Evolutionary conservation across 1,140 invertebrate species (phyloP), one percentile per base, ranked within the genome.

Genomic region (Drosophila auraria): DNA sequence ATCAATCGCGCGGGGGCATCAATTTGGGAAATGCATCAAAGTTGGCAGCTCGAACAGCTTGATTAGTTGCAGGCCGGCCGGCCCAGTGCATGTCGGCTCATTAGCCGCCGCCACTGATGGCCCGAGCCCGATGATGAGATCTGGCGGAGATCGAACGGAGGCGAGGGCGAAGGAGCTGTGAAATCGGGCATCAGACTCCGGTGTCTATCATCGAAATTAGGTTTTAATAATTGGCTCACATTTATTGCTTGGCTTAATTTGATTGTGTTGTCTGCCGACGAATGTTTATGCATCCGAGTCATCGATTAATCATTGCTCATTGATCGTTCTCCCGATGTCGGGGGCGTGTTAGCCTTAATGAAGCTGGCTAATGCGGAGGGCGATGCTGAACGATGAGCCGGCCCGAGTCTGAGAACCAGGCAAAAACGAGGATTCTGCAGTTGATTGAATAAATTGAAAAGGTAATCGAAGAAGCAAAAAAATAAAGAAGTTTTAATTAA

Each of bases 1-100:
- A 80, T 90, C 84, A 78, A 78, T 78, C 75, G 65, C 69, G 47
- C 68, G 69, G 44, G 75, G 77, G 59, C 78, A 74, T 74, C 69
- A 86, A 90, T 89, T 90, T 84, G 75, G 78, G 86, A 90, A 90
- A 82, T 90, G 86, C 86, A 89, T 90, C 86, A 86, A 69, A 89
- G 73, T 81, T 87, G 83, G 83, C 84, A 87, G 81, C 86, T 78
- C 53, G 74, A 89, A 89, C 86, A 90, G 78, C 84, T 89, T 89
- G 84, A 89, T 89, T 89, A 89, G 84, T 89, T 87, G 70, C 68
- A 20, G 59, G 49, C 53, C n/a, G 72, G 38, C 59, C 64, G 60
- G 77, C 78, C 81, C 78, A 89, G 69, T 87, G 84, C 84, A 89
- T 87, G 81, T 59, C 54, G 75, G 81, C 81, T 87, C 83, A 87